phyloP scores from a whole-genome alignment of 2,888 invertebrate species.

The Drosophila tanythrix region DNA sequence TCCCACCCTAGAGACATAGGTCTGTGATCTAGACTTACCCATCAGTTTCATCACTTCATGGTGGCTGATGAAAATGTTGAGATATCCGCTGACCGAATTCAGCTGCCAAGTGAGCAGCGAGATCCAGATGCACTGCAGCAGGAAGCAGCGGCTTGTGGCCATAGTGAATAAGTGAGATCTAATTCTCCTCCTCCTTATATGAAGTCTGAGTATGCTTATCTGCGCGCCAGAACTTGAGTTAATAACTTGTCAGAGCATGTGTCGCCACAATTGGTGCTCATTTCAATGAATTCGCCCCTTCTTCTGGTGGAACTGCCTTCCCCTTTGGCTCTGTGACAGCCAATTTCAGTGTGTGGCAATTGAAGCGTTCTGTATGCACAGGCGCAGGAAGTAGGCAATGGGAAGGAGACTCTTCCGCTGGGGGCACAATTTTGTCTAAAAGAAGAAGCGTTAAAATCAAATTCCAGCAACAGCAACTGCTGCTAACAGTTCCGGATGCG shows the following conservation, averaged over 20 bases:
- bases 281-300: conserved; percentile 36
- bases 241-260: conserved; percentile 64
- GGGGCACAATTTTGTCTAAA: conserved; percentile 22
- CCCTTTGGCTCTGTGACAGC: conserved; percentile 32
- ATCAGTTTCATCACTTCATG: conserved; percentile 92
- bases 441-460: conserved; percentile 67
- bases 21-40: conserved; percentile 87
- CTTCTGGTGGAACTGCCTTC: not conserved
- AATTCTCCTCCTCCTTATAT: not conserved
- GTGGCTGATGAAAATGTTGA: conserved; percentile 92
- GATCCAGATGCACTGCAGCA: conserved; percentile 62
- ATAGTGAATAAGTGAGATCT: conserved; percentile 16
- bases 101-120: conserved; percentile 79
- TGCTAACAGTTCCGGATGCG: conserved; percentile 59
- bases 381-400: conserved; percentile 6
- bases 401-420: conserved; percentile 20
- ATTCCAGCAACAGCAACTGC: conserved; percentile 51
- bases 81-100: conserved; percentile 88
- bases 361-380: conserved; percentile 24
- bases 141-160: conserved; percentile 28
- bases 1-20: not conserved
- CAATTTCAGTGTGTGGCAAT: conserved; percentile 63
- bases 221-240: conserved; percentile 29
- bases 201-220: conserved; percentile 22
- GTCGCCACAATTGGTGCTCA: conserved; percentile 55